Percentiles rank a stretch among this genome's conserved stretches.
These are phyloP conservation scores for Hemicrepidius hirtus DNA, from an alignment of 2,888 invertebrate genomes.

Conservation along the genomic window DNA sequence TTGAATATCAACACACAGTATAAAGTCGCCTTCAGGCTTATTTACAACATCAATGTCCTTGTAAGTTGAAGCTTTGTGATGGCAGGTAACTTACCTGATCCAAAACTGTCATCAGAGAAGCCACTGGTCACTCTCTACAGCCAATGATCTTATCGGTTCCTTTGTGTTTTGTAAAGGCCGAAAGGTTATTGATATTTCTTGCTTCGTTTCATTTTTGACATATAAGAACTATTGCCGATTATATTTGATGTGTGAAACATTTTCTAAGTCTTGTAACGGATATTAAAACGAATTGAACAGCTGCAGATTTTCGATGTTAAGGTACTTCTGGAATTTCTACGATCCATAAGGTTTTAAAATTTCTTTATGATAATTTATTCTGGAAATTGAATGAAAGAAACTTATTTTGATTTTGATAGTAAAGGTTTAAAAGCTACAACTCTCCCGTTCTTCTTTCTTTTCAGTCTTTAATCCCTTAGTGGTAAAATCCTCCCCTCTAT, in stretches of 20 bases:
- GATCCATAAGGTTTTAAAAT: too few species aligned
- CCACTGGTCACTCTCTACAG: slow-evolving; percentile 19
- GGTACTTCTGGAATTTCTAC: too few species aligned
- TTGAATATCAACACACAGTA: too few species aligned
- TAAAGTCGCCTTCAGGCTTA: neutral
- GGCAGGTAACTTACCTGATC: slow-evolving; percentile 28
- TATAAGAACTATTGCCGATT: slow-evolving; percentile 18
- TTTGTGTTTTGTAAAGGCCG: slow-evolving; percentile 27
- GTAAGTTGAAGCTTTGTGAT: slow-evolving; percentile 10
- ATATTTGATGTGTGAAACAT: slow-evolving; percentile 25
- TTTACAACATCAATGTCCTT: slow-evolving; percentile 14
- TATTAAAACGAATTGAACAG: slow-evolving; percentile 9
- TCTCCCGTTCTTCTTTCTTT: too few species aligned
- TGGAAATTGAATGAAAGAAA: too few species aligned
- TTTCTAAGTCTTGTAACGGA: slow-evolving; percentile 5
- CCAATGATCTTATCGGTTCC: slow-evolving; percentile 3
- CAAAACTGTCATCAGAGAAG: slow-evolving; percentile 23
- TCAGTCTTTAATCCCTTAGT: too few species aligned
- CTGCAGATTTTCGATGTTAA: neutral
- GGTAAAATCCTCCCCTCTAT: too few species aligned
- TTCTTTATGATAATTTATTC: too few species aligned
- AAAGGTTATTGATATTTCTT: slow-evolving; percentile 30
- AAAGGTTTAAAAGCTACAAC: too few species aligned
- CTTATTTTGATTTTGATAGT: too few species aligned
- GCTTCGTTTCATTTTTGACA: slow-evolving; percentile 24